Conservation (phyloP, 2,113 vertebrate species). For the Galeopterus variegatus region DNA sequence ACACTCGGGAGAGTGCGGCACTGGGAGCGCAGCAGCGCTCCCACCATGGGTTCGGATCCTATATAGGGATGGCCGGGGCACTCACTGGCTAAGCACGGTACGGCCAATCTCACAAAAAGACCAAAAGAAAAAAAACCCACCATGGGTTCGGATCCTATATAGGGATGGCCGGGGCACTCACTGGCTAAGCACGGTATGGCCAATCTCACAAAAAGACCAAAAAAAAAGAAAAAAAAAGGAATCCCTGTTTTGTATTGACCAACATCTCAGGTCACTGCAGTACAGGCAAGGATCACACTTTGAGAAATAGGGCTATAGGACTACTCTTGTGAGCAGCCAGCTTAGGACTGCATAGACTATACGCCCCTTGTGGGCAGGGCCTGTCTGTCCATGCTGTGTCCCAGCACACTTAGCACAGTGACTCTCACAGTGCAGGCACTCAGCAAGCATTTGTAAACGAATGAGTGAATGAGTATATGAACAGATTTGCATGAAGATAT, state of each 20-base stretch:
- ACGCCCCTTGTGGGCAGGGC: not conserved
- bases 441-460: not conserved
- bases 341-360: not conserved
- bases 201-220: too few species aligned
- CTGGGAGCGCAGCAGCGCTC: too few species aligned
- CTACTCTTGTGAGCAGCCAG: not conserved
- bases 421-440: not conserved
- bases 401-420: not conserved
- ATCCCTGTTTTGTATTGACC: not conserved
- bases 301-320: not conserved
- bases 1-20: too few species aligned
- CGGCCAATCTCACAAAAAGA: too few species aligned
- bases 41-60: too few species aligned
- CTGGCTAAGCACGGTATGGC: too few species aligned
- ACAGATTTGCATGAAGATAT: not conserved
- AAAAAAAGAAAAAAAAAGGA: too few species aligned
- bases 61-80: too few species aligned
- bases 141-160: too few species aligned
- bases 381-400: not conserved
- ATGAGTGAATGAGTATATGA: accelerated
- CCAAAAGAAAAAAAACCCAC: too few species aligned
- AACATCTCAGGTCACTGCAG: not conserved
- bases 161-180: too few species aligned
- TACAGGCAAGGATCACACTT: not conserved
- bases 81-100: too few species aligned